These are phyloP conservation scores for Drosophila helvetica DNA, from an alignment of 2,888 invertebrate species.

Conservation along the genomic window DNA sequence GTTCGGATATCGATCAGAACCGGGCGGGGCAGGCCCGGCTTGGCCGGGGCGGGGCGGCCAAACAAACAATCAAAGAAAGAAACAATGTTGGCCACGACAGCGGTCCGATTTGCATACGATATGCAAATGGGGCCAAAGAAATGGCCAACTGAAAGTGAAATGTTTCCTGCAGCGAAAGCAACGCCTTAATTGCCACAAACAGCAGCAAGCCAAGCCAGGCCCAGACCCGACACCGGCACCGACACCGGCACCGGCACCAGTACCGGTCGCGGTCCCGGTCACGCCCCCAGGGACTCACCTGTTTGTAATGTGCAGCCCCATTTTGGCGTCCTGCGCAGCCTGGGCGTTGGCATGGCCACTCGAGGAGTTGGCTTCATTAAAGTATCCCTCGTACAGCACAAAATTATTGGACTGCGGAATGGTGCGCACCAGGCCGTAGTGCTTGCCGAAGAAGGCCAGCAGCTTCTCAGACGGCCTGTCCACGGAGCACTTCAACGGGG, in stretches of 20 bases:
- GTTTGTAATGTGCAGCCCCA: constrained; percentile 80
- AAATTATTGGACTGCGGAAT: constrained; percentile 95
- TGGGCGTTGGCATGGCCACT: constrained; percentile 56
- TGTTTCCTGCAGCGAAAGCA: constrained; percentile 68
- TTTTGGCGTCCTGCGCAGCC: constrained; percentile 64
- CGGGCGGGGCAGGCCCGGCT: constrained; percentile 14
- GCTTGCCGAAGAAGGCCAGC: constrained; percentile 92
- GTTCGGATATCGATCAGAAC: constrained; percentile 41
- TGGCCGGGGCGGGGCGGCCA: constrained; percentile 21
- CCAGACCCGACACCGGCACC: constrained; percentile 9
- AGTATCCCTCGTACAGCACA: constrained; percentile 93
- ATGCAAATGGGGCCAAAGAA: constrained; percentile 69
- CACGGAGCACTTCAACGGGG: constrained; percentile 91
- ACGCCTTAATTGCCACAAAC: constrained; percentile 54
- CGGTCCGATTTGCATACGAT: constrained; percentile 71
- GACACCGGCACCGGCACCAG: constrained; percentile 5
- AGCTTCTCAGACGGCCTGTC: constrained; percentile 97
- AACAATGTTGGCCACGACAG: constrained; percentile 19
- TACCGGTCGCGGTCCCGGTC: neutral
- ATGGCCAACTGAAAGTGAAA: constrained; percentile 76
- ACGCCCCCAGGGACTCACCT: constrained; percentile 73
- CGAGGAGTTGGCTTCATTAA: constrained; percentile 81
- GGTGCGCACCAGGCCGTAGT: constrained; percentile 88
- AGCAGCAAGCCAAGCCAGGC: constrained; percentile 25
- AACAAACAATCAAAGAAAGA: constrained; percentile 39